Evolutionary conservation across 2,113 vertebrate species (phyloP).

Genomic region (Azemiops feae): DNA sequence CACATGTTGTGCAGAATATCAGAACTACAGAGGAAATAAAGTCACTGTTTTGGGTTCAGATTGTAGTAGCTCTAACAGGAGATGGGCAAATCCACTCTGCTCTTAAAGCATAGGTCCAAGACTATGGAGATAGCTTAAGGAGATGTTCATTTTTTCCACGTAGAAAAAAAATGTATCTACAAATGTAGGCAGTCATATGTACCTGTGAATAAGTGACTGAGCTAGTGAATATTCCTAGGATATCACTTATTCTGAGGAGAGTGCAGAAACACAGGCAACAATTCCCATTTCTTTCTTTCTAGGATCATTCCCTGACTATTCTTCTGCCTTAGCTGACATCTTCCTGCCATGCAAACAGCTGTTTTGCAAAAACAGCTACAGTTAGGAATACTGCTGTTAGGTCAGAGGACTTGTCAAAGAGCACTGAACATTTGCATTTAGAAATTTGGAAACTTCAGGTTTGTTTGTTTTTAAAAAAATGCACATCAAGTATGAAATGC

Average conservation of each 20-base stretch:
- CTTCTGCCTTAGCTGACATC: background rate
- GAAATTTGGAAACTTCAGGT: background rate
- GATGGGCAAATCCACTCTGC: background rate
- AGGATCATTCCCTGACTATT: background rate
- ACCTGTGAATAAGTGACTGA: background rate
- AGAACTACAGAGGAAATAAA: background rate
- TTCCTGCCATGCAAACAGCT: background rate
- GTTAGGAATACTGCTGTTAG: background rate
- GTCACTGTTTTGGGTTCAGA: background rate
- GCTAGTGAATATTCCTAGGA: background rate
- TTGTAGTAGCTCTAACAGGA: background rate
- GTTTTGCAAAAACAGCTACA: background rate
- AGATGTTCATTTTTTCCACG: background rate
- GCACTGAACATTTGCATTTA: background rate
- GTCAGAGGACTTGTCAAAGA: background rate
- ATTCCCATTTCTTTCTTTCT: background rate
- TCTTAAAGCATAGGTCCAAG: background rate
- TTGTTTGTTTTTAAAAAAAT: background rate
- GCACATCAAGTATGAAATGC: background rate
- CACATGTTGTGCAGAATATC: background rate
- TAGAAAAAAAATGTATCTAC: background rate
- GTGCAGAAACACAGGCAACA: background rate
- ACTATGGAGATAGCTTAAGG: background rate
- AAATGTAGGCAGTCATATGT: background rate
- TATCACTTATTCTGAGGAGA: background rate